Conservation (phyloP, 2,797 vertebrate genomes). For the Sebastes melanostomus region DNA sequence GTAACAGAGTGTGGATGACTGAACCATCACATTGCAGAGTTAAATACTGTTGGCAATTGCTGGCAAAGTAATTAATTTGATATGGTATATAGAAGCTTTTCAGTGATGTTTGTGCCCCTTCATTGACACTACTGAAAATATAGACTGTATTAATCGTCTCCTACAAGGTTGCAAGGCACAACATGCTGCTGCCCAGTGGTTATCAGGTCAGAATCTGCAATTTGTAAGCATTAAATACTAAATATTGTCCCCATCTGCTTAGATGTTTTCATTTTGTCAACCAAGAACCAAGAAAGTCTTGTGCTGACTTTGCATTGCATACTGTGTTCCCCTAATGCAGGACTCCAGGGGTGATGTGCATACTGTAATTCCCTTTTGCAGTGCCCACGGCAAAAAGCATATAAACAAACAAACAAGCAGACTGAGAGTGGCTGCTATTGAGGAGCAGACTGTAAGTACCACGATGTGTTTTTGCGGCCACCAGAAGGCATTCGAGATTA, state of each 20-base stretch:
- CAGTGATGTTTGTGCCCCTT: neutral
- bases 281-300: neutral
- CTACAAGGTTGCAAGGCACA: neutral
- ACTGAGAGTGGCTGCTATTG: neutral
- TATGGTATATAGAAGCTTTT: neutral
- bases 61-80: neutral
- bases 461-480: neutral
- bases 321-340: slow-evolving; percentile 18
- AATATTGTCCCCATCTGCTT: neutral
- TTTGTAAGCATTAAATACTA: neutral
- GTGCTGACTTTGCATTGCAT: neutral
- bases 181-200: neutral
- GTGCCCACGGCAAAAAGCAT: slow-evolving; percentile 26
- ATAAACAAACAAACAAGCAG: slow-evolving; percentile 31
- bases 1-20: too few relatives aligned
- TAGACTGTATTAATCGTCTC: neutral
- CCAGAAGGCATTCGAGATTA: neutral
- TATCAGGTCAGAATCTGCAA: neutral
- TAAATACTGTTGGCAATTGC: neutral
- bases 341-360: slow-evolving; percentile 28
- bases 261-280: neutral
- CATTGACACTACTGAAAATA: neutral
- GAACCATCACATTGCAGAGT: neutral
- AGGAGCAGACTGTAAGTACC: slow-evolving; percentile 6
- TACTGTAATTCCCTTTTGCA: slow-evolving; percentile 22